Conservation (phyloP, 2,113 vertebrate genomes). For the Mirounga angustirostris region DNA sequence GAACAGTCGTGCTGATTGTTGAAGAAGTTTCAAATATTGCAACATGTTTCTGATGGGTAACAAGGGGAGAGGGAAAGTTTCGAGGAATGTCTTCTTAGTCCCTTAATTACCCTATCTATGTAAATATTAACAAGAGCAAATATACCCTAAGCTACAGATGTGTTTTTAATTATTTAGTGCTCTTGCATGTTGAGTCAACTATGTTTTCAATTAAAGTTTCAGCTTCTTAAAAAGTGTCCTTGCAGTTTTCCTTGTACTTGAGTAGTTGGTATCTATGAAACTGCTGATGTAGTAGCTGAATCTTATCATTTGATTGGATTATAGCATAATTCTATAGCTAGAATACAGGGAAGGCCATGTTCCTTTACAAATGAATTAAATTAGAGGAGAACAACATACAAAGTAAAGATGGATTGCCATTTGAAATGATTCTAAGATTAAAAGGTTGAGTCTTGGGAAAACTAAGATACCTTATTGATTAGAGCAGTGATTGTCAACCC, state of each 20-base stretch:
- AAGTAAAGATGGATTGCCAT: slow-evolving; percentile 13
- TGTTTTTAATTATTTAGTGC: not conserved
- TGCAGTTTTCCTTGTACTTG: slow-evolving; percentile 34
- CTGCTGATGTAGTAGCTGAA: not conserved
- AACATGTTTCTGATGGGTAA: not conserved
- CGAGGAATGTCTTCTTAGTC: not conserved
- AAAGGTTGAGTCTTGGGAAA: not conserved
- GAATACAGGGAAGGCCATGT: not conserved
- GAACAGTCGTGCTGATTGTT: not conserved
- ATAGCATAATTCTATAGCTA: not conserved
- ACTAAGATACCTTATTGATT: not conserved
- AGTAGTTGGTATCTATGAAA: slow-evolving; percentile 3
- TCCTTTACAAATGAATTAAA: slow-evolving; percentile 60
- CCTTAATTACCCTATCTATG: not conserved
- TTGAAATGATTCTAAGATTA: slow-evolving; percentile 24
- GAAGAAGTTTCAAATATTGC: not conserved
- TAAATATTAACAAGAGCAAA: slow-evolving; percentile 18
- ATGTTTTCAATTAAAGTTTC: slow-evolving; percentile 59
- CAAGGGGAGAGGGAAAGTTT: not conserved
- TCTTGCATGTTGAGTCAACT: slow-evolving; percentile 11
- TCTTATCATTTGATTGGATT: slow-evolving; percentile 56
- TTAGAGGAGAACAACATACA: slow-evolving; percentile 42
- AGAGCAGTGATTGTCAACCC: not conserved
- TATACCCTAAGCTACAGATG: not conserved
- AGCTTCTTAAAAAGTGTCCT: slow-evolving; percentile 24